phyloP scores from a whole-genome alignment of 1,140 invertebrate genomes.

The Zaprionus ornatus region DNA sequence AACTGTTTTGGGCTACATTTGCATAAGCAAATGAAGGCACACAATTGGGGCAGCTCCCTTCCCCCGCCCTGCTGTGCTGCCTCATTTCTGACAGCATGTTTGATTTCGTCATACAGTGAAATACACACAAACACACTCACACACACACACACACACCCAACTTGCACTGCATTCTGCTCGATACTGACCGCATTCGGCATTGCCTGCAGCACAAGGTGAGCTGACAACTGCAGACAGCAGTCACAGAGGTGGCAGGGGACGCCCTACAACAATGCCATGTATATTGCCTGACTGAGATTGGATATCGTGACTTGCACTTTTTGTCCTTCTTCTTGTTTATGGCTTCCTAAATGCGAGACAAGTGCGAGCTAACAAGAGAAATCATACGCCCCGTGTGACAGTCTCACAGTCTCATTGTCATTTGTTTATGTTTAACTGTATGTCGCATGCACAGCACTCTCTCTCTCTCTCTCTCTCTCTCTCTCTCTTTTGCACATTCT shows the following conservation, averaged over 20 bases:
- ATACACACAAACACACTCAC: neutral
- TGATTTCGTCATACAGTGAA: conserved; percentile 7
- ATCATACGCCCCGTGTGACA: conserved; percentile 76
- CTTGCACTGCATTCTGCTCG: neutral
- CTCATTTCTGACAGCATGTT: neutral
- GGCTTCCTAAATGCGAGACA: conserved; percentile 69
- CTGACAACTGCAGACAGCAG: conserved; percentile 3
- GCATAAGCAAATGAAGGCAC: conserved; percentile 11
- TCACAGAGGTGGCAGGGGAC: neutral
- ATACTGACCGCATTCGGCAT: conserved; percentile 12
- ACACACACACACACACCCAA: neutral
- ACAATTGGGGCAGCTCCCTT: neutral
- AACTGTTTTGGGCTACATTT: neutral
- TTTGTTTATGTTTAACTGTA: conserved; percentile 59
- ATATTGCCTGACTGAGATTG: conserved; percentile 37
- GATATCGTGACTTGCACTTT: conserved; percentile 43
- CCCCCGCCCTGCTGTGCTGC: neutral
- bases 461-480: neutral
- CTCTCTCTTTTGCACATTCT: neutral
- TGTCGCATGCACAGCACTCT: conserved; percentile 8
- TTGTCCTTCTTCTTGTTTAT: conserved; percentile 50
- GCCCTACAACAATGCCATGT: neutral
- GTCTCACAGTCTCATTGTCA: conserved; percentile 48
- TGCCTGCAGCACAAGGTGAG: neutral
- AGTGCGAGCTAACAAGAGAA: conserved; percentile 61